Base-by-base conservation (phyloP, 2,113 vertebrate species). In the Hiodon tergisus region DNA sequence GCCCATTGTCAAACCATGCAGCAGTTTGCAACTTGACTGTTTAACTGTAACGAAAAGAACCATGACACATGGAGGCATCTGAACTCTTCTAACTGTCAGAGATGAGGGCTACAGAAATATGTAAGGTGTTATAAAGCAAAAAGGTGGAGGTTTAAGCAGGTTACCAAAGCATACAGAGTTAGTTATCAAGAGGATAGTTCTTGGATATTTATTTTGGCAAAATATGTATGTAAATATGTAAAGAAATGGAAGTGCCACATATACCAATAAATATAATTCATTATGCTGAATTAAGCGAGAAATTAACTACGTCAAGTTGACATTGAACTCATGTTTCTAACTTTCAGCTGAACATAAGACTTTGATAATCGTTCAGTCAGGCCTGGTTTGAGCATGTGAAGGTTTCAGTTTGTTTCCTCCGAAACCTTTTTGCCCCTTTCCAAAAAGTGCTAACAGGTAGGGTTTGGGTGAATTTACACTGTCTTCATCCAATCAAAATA, bases 161-260 rank as follows among this genome's bases (percentile, higher is more conserved):
- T 59, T 66, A 9, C 31, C 46, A 47, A 47, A 66, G 63, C 63
- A 66, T 47, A 66, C 63, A 48, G n/a, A 60, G 13, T 7, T 31
- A 31, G 31, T 31, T 31, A 31, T 31, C 31, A 31, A 31, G 31
- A 31, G 31, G 31, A 31, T 31, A 31, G 7, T 11, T 46, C 48
- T 9, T 53, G 53, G 53, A 55, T 70, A 53, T 53, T 55, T 54
- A 54, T 16, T 54, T 16, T 70, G 14, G 8, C 7, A 46, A 55
- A 31, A 57, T 4, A 17, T 53, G 6, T 13, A 60, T 61, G n/a
- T 54, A 57, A 46, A 75, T 75, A 75, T 31, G 47, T 47, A 69
- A 48, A 75, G 67, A 75, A 75, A 75, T 75, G 74, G 67, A 69
- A 46, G 7, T 13, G 73, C 55, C 16, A n/a, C 60, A 53, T 0